Conservation (phyloP, 2,888 invertebrate species). For the Conomelus anceps region DNA sequence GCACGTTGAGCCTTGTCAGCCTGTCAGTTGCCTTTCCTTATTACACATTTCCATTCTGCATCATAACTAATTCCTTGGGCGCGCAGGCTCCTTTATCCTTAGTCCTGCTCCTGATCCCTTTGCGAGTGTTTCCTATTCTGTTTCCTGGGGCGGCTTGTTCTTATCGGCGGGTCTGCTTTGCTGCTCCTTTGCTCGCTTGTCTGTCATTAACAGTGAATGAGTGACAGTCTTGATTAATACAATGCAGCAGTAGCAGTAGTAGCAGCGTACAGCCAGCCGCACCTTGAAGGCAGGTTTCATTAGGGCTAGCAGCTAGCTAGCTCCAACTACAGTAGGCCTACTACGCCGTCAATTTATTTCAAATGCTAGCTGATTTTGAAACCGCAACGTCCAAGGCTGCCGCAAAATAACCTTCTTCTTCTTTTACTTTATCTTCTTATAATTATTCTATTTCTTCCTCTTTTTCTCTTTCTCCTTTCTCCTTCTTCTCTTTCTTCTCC, state of each 20-base stretch:
- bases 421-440: no score
- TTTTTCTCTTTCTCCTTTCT: no score
- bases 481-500: no score
- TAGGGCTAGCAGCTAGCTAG: neutral
- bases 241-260: neutral
- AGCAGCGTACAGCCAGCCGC: neutral
- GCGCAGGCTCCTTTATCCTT: neutral
- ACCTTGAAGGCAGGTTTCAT: neutral
- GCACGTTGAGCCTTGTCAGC: neutral
- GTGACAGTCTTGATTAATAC: neutral
- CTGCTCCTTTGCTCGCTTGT: neutral
- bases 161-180: neutral
- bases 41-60: neutral
- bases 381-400: no score
- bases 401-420: no score
- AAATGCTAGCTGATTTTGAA: no score
- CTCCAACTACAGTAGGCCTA: no score
- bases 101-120: neutral
- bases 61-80: neutral
- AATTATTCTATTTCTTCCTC: no score
- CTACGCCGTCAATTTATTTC: no score
- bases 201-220: neutral
- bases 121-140: no score
- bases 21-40: neutral
- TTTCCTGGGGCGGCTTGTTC: neutral